Base-by-base conservation (phyloP, 1,140 invertebrate genomes). In the fruit fly (Drosophila melanogaster) region DNA sequence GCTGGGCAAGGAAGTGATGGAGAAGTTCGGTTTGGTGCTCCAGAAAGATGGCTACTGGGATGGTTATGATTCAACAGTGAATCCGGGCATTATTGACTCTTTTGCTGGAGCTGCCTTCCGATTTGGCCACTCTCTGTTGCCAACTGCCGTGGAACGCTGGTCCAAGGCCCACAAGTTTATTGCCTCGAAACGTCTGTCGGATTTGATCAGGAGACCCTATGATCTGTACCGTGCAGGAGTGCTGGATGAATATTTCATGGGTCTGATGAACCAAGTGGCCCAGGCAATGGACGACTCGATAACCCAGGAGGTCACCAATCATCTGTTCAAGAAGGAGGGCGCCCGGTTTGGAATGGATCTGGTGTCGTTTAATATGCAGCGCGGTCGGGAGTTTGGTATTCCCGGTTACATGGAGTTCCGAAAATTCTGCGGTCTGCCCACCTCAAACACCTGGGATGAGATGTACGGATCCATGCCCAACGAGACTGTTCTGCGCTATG, bases 221-320 rank as follows among this genome's bases (percentile, higher is more conserved):
- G 97, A 98, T 92, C 92, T 98, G 41, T 98, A 98, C 92, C 94
- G 97, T 81, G 97, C 97, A 22, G 97, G 97, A 30, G 96, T 97
- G 24, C 93, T 98, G 3, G 97, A 98, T 84, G 96, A 98, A 92
- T 98, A 98, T 90, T 94, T 98, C 12, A 97, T 98, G 96, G 97
- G 97, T 38, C 92, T 98, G 38, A 96, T 97, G 95, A 98, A 98
- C 92, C 97, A 98, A 93, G 96, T 98, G 15, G 97, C 97, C 7
- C 97, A 98, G 93, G 97, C 97, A 80, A 98, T 98, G 96, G 97
- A 98, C 83, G 97, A 98, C 90, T 97, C 97, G 0, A 97, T 98
- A 62, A 98, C 97, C 0, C 96, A 97, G 93, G 97, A 98, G 93
- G 97, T 98, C 0, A 98, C 97, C 12, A 98, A 98, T 93, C 96